These are phyloP conservation scores for Anguilla megastoma DNA, from an alignment of 2,797 vertebrate genomes.

Conservation along the genomic window DNA sequence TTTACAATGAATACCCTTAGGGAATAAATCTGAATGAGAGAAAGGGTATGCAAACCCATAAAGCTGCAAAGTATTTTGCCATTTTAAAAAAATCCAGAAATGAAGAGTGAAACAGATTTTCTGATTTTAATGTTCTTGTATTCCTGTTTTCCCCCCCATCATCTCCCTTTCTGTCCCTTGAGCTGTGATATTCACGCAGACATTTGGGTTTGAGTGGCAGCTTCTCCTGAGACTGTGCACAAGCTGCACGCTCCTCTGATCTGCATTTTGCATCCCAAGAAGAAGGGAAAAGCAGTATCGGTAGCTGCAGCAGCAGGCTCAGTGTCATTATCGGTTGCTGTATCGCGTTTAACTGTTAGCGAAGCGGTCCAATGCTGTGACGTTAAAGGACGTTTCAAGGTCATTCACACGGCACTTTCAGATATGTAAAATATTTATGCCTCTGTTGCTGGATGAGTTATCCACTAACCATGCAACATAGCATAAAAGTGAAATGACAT, in stretches of 20 bases:
- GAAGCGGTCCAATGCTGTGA: conserved; percentile 59
- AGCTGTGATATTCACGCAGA: conserved; percentile 76
- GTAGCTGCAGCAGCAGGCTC: conserved; percentile 58
- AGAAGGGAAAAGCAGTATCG: conserved; percentile 60
- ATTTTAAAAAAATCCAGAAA: not conserved
- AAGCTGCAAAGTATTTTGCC: conserved; percentile 34
- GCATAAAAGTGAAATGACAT: conserved; percentile 63
- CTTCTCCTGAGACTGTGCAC: conserved; percentile 73
- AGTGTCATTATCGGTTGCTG: conserved; percentile 27
- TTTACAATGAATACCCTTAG: conserved; percentile 53
- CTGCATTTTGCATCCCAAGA: conserved; percentile 78
- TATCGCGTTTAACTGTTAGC: conserved; percentile 33
- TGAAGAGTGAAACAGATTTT: conserved; percentile 15
- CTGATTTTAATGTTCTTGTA: conserved; percentile 29
- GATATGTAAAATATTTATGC: conserved; percentile 71
- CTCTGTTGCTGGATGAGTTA: conserved; percentile 68
- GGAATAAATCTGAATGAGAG: conserved; percentile 62
- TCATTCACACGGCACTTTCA: conserved; percentile 64
- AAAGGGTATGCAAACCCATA: conserved; percentile 58
- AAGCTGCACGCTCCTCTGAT: conserved; percentile 74
- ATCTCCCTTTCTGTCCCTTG: conserved; percentile 57
- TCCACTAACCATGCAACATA: conserved; percentile 64
- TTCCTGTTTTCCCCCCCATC: conserved; percentile 12
- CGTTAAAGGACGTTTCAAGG: conserved; percentile 78
- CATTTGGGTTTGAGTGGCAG: conserved; percentile 74